These are phyloP conservation scores for Rutilus rutilus DNA, from an alignment of 2,113 vertebrate genomes.

Conservation along the genomic window DNA sequence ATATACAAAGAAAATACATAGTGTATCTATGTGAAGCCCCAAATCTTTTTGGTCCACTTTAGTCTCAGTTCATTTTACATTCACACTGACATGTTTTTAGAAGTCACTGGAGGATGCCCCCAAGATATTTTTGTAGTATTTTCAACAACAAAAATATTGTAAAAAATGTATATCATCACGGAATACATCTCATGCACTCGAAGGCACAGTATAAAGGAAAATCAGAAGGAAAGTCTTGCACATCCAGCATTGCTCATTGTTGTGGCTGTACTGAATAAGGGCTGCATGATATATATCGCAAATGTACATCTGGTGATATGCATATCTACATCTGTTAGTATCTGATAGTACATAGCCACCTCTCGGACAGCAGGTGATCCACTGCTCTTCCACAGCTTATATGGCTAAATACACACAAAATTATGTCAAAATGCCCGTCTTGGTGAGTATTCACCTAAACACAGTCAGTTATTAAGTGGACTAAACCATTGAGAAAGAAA, in stretches of 20 bases:
- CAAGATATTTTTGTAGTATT: constrained; percentile 3
- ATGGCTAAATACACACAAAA: too few relatives aligned
- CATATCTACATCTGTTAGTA: too few relatives aligned
- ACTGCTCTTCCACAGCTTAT: too few relatives aligned
- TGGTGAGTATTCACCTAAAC: too few relatives aligned
- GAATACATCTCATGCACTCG: not conserved
- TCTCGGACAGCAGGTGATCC: too few relatives aligned
- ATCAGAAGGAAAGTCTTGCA: not conserved
- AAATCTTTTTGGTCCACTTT: not conserved
- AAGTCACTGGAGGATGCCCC: not conserved
- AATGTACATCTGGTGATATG: too few relatives aligned
- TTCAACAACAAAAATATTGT: not conserved
- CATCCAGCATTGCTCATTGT: not conserved
- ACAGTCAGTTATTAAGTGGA: too few relatives aligned
- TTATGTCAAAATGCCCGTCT: too few relatives aligned
- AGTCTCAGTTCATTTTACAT: not conserved
- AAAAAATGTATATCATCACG: not conserved
- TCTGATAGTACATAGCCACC: too few relatives aligned
- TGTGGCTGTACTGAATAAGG: not conserved
- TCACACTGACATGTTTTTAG: not conserved
- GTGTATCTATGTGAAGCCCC: not conserved
- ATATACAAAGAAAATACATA: not conserved
- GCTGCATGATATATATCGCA: too few relatives aligned
- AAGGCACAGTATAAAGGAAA: not conserved
- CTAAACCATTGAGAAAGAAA: too few relatives aligned